Conservation (phyloP, 2,113 vertebrate species). For the Heptranchias perlo region DNA sequence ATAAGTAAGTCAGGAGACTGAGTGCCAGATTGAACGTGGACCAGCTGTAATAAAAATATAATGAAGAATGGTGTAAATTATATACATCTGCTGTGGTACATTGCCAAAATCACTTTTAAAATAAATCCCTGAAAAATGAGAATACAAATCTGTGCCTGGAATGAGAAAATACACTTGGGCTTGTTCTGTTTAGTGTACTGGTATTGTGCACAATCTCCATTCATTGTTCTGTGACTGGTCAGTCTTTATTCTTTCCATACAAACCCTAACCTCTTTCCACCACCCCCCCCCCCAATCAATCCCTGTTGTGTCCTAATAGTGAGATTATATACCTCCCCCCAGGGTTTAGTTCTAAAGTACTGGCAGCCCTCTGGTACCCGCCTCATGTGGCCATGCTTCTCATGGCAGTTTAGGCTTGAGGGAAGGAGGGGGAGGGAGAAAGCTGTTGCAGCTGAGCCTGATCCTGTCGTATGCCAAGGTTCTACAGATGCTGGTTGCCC, state of each 20-base stretch:
- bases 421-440: too few relatives aligned
- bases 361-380: background rate
- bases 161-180: background rate
- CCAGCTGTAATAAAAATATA: constrained; percentile 28
- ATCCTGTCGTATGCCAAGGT: background rate
- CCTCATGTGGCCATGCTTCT: background rate
- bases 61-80: constrained; percentile 34
- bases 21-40: constrained; percentile 22
- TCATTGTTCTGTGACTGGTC: background rate
- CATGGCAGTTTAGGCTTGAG: background rate
- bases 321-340: background rate
- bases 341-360: background rate
- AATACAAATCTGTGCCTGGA: background rate
- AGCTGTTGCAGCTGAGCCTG: background rate
- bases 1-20: background rate
- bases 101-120: background rate
- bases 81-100: constrained; percentile 28
- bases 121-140: constrained; percentile 18
- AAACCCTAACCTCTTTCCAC: background rate
- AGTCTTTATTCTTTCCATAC: background rate
- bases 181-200: background rate
- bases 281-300: background rate
- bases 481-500: background rate
- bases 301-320: background rate
- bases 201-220: background rate